Evolutionary conservation across 2,113 vertebrate genomes (phyloP).

Genomic region (Emydura subglobosa): DNA sequence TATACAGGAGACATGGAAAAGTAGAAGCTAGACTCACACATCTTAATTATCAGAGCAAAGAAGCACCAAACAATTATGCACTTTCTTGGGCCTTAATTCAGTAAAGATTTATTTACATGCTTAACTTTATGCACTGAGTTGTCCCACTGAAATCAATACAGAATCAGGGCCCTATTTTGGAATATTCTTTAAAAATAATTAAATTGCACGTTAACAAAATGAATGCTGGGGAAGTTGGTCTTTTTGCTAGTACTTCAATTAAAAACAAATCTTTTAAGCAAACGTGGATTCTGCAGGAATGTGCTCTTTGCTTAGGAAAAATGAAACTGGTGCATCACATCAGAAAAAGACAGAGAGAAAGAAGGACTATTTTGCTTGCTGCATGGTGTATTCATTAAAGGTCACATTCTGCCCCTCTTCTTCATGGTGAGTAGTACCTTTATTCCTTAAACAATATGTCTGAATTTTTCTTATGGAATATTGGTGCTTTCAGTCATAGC

Average conservation of each 20-base stretch:
- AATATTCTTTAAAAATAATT: no score
- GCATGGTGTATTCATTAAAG: not conserved
- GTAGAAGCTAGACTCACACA: no score
- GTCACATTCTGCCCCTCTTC: not conserved
- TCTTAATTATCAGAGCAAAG: no score
- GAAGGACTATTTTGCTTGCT: constrained; percentile 62
- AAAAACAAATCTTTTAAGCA: no score
- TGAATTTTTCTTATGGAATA: not conserved
- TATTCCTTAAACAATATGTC: not conserved
- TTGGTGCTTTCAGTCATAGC: not conserved
- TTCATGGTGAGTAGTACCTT: constrained; percentile 9
- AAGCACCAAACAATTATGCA: no score
- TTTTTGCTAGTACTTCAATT: not conserved
- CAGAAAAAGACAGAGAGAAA: not conserved
- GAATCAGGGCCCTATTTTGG: no score
- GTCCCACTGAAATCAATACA: no score
- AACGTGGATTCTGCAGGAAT: not conserved
- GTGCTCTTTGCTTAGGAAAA: constrained; percentile 4
- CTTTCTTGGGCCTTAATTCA: no score
- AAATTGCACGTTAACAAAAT: not conserved
- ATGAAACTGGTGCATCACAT: constrained; percentile 20
- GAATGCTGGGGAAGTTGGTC: not conserved
- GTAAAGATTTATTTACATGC: no score
- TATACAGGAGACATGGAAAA: not conserved
- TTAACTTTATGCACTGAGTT: no score